A percentile compares a stretch with the other conserved stretches of the same genome.
These are phyloP conservation scores for Hyperoplus immaculatus DNA, from an alignment of 2,797 vertebrate species.

Conservation along the genomic window DNA sequence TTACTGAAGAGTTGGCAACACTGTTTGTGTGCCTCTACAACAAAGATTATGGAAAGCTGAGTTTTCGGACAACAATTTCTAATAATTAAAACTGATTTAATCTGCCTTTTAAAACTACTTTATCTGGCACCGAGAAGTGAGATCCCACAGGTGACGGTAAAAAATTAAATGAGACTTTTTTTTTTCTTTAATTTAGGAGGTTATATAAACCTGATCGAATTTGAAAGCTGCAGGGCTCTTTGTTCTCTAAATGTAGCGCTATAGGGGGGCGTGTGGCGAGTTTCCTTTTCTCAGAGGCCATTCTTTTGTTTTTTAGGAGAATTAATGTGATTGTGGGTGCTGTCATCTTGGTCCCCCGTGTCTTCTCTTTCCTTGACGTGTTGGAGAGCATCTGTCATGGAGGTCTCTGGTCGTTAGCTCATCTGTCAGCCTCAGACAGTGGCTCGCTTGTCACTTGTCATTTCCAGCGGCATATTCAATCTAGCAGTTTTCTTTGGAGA, in stretches of 20 bases:
- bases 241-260: conserved; percentile 42
- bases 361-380: conserved; percentile 58
- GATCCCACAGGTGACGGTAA: not conserved
- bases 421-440: conserved; percentile 81
- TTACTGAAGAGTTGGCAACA: too few relatives aligned
- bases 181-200: too few relatives aligned
- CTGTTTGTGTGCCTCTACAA: too few relatives aligned
- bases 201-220: conserved; percentile 4
- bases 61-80: too few relatives aligned
- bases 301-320: conserved; percentile 56
- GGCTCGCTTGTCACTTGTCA: conserved; percentile 82
- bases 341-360: conserved; percentile 58
- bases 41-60: too few relatives aligned
- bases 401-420: conserved; percentile 82
- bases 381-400: conserved; percentile 80
- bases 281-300: conserved; percentile 31
- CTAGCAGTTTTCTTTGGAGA: conserved; percentile 75
- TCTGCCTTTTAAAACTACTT: too few relatives aligned
- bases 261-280: conserved; percentile 5
- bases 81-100: too few relatives aligned
- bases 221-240: conserved; percentile 27
- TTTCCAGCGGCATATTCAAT: conserved; percentile 74
- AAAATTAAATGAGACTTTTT: conserved; percentile 1
- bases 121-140: too few relatives aligned
- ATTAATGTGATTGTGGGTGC: conserved; percentile 64